phyloP scores from a whole-genome alignment of 2,797 vertebrate genomes.

The Heteromormyrus szaboi region DNA sequence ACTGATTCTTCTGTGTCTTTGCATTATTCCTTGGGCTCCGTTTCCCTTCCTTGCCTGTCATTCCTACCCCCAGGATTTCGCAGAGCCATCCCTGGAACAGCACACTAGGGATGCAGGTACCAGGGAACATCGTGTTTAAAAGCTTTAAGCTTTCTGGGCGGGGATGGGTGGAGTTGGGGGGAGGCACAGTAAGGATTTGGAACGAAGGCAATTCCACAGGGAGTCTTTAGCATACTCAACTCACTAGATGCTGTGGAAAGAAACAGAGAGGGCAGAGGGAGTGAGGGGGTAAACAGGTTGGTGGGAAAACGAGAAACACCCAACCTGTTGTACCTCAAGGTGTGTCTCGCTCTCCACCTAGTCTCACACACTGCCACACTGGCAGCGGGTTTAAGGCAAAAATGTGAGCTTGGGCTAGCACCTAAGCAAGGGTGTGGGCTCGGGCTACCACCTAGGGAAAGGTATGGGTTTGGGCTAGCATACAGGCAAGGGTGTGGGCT shows the following conservation, averaged over 20 bases:
- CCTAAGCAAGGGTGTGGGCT: background rate
- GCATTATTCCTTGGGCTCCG: background rate
- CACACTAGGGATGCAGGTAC: background rate
- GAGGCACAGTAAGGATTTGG: conserved; percentile 6
- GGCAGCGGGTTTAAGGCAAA: background rate
- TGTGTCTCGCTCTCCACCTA: background rate
- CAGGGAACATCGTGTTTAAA: background rate
- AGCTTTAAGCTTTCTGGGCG: background rate
- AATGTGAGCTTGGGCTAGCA: background rate
- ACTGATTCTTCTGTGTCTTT: background rate
- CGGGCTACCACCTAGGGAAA: background rate
- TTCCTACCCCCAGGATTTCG: background rate
- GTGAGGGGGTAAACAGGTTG: background rate
- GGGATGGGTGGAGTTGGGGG: background rate
- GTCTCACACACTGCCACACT: background rate
- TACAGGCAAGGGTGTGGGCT: background rate
- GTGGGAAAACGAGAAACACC: background rate
- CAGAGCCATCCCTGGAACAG: background rate
- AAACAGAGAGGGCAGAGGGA: background rate
- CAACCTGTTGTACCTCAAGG: background rate
- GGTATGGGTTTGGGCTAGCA: background rate
- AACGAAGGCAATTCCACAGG: background rate
- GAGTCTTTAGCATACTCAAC: background rate
- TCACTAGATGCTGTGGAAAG: background rate
- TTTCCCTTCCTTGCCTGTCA: background rate